Percentiles rank a stretch among this genome's conserved stretches.
Conservation (phyloP, 1,140 invertebrate genomes). For the Zaprionus ornatus region DNA sequence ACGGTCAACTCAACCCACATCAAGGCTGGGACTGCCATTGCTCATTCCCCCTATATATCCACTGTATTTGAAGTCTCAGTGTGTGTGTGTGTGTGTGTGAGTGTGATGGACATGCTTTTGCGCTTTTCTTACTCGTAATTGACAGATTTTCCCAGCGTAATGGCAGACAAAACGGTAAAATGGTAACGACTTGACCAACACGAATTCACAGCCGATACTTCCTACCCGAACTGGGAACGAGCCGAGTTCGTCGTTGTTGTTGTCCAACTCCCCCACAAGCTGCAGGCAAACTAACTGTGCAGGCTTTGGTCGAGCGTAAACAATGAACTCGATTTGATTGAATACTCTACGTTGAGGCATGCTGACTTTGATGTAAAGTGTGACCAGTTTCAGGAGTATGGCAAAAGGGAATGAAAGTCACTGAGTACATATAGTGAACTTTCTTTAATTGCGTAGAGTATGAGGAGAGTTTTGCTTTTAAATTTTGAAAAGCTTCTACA, state of each 20-base stretch:
- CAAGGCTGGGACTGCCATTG: neutral
- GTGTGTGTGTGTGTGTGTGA: slow-evolving; percentile 15
- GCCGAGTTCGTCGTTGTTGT: neutral
- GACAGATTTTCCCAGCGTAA: slow-evolving; percentile 74
- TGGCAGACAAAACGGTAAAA: slow-evolving; percentile 70
- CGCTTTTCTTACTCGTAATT: slow-evolving; percentile 73
- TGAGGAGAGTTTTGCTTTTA: no score
- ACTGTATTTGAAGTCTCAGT: slow-evolving; percentile 26
- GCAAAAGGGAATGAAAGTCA: no score
- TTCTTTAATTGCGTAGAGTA: no score
- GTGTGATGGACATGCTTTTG: slow-evolving; percentile 73
- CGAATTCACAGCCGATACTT: neutral
- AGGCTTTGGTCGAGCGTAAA: slow-evolving; percentile 35
- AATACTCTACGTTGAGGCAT: neutral
- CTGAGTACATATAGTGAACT: no score
- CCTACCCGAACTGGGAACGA: neutral
- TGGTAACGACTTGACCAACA: slow-evolving; percentile 57
- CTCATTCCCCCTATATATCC: neutral
- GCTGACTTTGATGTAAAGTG: no score
- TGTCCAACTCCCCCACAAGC: neutral
- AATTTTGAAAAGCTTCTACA: no score
- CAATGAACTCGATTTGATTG: slow-evolving; percentile 42
- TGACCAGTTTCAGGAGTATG: no score
- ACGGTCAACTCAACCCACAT: neutral
- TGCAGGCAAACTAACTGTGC: slow-evolving; percentile 22